Evolutionary conservation across 2,113 vertebrate species (phyloP), one percentile per base, ranked within the genome.

Genomic region (Sprattus sprattus): DNA sequence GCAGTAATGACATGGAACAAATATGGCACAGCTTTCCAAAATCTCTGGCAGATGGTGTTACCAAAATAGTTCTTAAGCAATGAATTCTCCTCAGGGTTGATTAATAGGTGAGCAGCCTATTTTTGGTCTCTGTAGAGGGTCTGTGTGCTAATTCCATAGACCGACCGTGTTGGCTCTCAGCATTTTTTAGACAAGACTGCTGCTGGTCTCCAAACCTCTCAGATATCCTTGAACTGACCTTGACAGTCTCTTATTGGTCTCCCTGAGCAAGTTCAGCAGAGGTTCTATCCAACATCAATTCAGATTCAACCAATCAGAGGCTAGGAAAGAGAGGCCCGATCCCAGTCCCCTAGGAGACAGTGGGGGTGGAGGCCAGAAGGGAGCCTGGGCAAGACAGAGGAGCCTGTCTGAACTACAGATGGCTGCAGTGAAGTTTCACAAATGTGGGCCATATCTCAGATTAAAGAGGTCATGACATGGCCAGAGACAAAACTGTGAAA

Each of bases 91-190:
- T 67, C n/a, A 1, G n/a, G 2, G n/a, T 67, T 0, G n/a, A 28
- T 67, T 67, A 67, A 28, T 67, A 67, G n/a, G 64, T 67, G 64
- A 67, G 64, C 64, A 67, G 64, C 7, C 64, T 28, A 67, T 67
- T 67, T 10, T 25, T 28, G n/a, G n/a, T n/a, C 64, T 11, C n/a
- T 67, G n/a, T n/a, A 67, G n/a, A 67, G 64, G 22, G 0, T 25
- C n/a, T 8, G 6, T n/a, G n/a, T 67, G 7, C n/a, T 11, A 28
- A 67, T 9, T 9, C n/a, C 47, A 49, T 11, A 49, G 9, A 25
- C n/a, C 2, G 8, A 25, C 64, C 1, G 28, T 25, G 64, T 11
- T n/a, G 64, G 57, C 52, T 64, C 52, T 64, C 57, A 64, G 57
- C 57, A 64, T 64, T 64, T 22, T 22, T n/a, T 22, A 64, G 57